phyloP scores from a whole-genome alignment of 2,113 vertebrate genomes.

The Podocnemis expansa region DNA sequence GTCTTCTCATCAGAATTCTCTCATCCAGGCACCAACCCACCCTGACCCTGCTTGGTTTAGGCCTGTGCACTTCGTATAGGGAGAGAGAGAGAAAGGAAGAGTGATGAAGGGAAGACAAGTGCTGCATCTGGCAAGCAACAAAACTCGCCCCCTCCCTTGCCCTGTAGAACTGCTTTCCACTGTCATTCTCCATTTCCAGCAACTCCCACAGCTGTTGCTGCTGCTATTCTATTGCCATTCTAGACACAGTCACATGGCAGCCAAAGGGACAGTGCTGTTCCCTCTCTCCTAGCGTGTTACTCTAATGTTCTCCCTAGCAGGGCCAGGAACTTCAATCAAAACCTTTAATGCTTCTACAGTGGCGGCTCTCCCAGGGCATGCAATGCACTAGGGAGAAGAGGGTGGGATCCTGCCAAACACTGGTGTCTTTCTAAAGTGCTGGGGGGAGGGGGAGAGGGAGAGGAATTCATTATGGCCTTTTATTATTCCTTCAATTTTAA shows the following conservation, averaged over 20 bases:
- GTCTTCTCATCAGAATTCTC: not conserved
- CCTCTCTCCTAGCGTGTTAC: not conserved
- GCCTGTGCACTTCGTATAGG: fast-evolving
- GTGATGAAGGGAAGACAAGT: fast-evolving
- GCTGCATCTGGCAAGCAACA: not conserved
- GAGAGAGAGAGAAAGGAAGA: not conserved
- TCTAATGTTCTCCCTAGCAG: not conserved
- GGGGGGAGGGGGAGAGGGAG: not conserved
- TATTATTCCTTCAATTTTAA: slow-evolving; percentile 29
- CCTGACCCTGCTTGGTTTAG: not conserved
- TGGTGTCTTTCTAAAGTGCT: fast-evolving
- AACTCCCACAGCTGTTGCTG: not conserved
- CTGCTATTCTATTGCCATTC: not conserved
- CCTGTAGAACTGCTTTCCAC: not conserved
- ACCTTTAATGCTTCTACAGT: not conserved
- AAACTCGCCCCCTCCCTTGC: not conserved
- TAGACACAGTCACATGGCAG: not conserved
- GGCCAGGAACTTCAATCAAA: not conserved
- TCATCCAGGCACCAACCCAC: not conserved
- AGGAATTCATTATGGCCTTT: not conserved
- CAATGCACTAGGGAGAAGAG: not conserved
- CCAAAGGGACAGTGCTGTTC: not conserved
- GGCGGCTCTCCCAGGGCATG: not conserved
- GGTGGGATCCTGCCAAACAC: not conserved
- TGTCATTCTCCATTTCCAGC: not conserved